phyloP scores from a whole-genome alignment of 2,888 invertebrate species.

The Agriopis leucophaearia region DNA sequence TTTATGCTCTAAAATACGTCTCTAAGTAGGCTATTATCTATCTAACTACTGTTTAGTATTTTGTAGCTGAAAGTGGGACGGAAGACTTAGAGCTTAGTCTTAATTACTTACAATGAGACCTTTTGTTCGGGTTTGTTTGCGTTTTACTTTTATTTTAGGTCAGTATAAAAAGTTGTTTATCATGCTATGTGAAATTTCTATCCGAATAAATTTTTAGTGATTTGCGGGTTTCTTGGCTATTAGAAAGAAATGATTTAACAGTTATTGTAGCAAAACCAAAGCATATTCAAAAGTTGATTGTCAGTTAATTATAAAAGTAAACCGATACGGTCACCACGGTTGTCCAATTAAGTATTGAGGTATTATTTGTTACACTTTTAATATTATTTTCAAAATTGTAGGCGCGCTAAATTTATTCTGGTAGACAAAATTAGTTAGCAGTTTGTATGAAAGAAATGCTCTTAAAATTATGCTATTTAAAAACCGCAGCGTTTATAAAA shows the following conservation, averaged over 20 bases:
- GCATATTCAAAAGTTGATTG: no score
- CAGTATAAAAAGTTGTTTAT: slow-evolving; percentile 1
- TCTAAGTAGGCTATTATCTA: slow-evolving; percentile 21
- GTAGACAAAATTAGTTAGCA: not conserved
- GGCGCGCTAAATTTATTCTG: not conserved
- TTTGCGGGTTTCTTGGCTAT: not conserved
- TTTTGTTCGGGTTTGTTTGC: slow-evolving; percentile 32
- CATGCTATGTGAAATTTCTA: not conserved
- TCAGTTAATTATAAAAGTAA: not conserved
- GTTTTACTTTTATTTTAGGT: slow-evolving; percentile 36
- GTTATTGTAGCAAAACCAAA: not conserved
- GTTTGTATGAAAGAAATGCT: not conserved
- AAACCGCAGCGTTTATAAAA: not conserved
- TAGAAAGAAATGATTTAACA: not conserved
- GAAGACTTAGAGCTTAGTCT: slow-evolving; percentile 13
- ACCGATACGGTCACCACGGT: not conserved
- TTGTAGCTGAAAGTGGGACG: slow-evolving; percentile 33
- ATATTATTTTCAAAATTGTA: not conserved
- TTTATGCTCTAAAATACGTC: slow-evolving; percentile 50
- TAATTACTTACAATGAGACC: slow-evolving; percentile 24
- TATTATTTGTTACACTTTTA: not conserved
- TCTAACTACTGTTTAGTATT: slow-evolving; percentile 6
- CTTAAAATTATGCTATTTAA: not conserved
- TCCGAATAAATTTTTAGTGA: not conserved
- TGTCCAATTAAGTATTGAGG: not conserved